Percentiles rank a stretch among this genome's conserved stretches.
These are phyloP conservation scores for Popillia japonica DNA, from an alignment of 1,140 invertebrate genomes.

Conservation along the genomic window DNA sequence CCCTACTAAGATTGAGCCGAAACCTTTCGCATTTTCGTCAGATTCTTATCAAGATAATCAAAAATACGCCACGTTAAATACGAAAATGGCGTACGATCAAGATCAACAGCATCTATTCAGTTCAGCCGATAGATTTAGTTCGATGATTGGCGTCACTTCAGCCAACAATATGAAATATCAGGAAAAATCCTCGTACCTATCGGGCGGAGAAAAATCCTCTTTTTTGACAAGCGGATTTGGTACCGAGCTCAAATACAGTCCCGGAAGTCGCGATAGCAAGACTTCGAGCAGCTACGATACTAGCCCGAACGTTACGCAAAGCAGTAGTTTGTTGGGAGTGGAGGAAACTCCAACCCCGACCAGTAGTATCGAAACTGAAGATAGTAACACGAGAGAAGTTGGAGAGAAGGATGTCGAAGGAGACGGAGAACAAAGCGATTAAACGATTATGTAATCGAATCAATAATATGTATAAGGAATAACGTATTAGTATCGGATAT, in stretches of 20 bases:
- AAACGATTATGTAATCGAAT: slow-evolving; percentile 45
- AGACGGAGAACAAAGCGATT: slow-evolving; percentile 69
- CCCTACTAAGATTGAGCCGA: slow-evolving; percentile 51
- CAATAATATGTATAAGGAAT: neutral
- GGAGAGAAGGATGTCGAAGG: slow-evolving; percentile 67
- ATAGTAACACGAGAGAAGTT: slow-evolving; percentile 65
- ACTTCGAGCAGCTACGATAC: slow-evolving; percentile 44
- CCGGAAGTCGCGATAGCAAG: slow-evolving; percentile 46
- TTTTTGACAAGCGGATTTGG: slow-evolving; percentile 50
- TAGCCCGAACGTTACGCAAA: slow-evolving; percentile 44
- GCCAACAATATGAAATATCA: slow-evolving; percentile 47
- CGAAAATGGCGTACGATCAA: slow-evolving; percentile 48
- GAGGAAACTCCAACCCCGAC: slow-evolving; percentile 67
- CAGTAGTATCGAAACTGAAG: slow-evolving; percentile 69
- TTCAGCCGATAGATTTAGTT: slow-evolving; percentile 48
- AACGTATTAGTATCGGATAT: neutral
- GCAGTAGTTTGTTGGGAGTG: slow-evolving; percentile 51
- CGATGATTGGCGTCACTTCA: slow-evolving; percentile 42
- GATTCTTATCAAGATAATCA: slow-evolving; percentile 42
- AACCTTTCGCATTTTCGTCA: slow-evolving; percentile 55
- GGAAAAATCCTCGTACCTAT: slow-evolving; percentile 52
- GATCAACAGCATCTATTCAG: slow-evolving; percentile 42
- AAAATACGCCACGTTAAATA: slow-evolving; percentile 52
- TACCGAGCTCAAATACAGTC: slow-evolving; percentile 53
- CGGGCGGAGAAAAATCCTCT: slow-evolving; percentile 47